A percentile compares a stretch with the other conserved stretches of the same genome.
Evolutionary conservation across 2,888 invertebrate genomes (phyloP).

Genomic region (Sclerodermus sp.): DNA sequence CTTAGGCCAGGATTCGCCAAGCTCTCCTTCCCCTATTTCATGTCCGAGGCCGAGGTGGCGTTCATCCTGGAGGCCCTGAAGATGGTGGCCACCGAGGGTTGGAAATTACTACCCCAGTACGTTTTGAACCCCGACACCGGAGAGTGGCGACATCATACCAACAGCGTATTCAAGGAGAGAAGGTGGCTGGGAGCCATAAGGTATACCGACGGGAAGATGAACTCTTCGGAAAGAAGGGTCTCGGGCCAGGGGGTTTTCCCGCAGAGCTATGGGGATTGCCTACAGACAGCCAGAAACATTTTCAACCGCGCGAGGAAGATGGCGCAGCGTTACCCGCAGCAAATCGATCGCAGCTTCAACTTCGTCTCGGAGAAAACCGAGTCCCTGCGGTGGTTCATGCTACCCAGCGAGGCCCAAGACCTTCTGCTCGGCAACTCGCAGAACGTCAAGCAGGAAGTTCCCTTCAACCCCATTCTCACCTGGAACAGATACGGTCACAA

Average conservation of each 20-base stretch:
- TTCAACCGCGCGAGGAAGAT: slow-evolving; percentile 77
- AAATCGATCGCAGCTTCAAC: slow-evolving; percentile 70
- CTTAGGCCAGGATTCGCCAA: slow-evolving; percentile 85
- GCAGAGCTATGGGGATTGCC: slow-evolving; percentile 74
- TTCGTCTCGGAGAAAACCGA: slow-evolving; percentile 71
- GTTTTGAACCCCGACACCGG: slow-evolving; percentile 85
- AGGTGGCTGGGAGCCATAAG: slow-evolving; percentile 80
- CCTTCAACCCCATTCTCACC: slow-evolving; percentile 66
- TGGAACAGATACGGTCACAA: slow-evolving; percentile 18
- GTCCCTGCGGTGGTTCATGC: slow-evolving; percentile 82
- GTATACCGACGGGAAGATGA: slow-evolving; percentile 76
- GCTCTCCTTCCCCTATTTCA: slow-evolving; percentile 83
- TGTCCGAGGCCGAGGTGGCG: slow-evolving; percentile 76
- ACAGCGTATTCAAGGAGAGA: slow-evolving; percentile 76
- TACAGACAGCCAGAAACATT: slow-evolving; percentile 77
- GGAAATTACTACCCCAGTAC: slow-evolving; percentile 87
- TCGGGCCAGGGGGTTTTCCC: slow-evolving; percentile 75
- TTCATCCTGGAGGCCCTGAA: slow-evolving; percentile 82
- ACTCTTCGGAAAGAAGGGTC: slow-evolving; percentile 70
- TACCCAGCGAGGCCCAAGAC: slow-evolving; percentile 84
- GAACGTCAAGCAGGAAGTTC: slow-evolving; percentile 76
- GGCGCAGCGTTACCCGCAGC: slow-evolving; percentile 72
- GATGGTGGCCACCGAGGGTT: slow-evolving; percentile 86
- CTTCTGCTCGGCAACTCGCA: slow-evolving; percentile 72
- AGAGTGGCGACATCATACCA: slow-evolving; percentile 85